Percentiles rank a stretch among this genome's conserved stretches.
Conservation (phyloP, 2,113 vertebrate genomes). For the Gambusia affinis region DNA sequence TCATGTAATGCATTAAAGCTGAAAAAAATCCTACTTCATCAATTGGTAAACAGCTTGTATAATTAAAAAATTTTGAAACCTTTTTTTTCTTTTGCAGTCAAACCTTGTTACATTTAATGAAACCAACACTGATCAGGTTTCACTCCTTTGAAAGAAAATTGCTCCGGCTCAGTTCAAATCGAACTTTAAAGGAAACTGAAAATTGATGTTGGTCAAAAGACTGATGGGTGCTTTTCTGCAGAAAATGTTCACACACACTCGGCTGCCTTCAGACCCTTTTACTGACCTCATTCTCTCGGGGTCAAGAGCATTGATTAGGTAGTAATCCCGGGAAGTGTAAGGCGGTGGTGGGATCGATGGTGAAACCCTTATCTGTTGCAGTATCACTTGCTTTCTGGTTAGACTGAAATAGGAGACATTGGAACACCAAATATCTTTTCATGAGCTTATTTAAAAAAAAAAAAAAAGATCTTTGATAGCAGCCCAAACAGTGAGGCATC, state of each 20-base stretch:
- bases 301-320: constrained; percentile 51
- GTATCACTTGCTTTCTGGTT: constrained; percentile 30
- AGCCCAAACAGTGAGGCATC: neutral
- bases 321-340: constrained; percentile 30
- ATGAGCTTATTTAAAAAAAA: neutral
- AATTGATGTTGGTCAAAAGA: too few species aligned
- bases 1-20: neutral
- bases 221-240: too few species aligned
- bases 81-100: too few species aligned
- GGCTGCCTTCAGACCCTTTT: constrained; percentile 25
- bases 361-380: constrained; percentile 39
- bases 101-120: too few species aligned
- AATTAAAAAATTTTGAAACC: neutral
- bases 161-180: too few species aligned
- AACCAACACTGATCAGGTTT: too few species aligned
- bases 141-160: too few species aligned
- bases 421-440: neutral
- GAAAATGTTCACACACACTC: too few species aligned
- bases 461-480: neutral
- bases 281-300: constrained; percentile 36
- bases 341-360: constrained; percentile 47
- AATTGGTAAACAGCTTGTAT: neutral
- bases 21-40: neutral
- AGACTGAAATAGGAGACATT: constrained; percentile 45
- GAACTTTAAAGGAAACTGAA: too few species aligned